A percentile compares a stretch with the other conserved stretches of the same genome.
Conservation (phyloP, 2,113 vertebrate species). For the Vombatus ursinus region DNA sequence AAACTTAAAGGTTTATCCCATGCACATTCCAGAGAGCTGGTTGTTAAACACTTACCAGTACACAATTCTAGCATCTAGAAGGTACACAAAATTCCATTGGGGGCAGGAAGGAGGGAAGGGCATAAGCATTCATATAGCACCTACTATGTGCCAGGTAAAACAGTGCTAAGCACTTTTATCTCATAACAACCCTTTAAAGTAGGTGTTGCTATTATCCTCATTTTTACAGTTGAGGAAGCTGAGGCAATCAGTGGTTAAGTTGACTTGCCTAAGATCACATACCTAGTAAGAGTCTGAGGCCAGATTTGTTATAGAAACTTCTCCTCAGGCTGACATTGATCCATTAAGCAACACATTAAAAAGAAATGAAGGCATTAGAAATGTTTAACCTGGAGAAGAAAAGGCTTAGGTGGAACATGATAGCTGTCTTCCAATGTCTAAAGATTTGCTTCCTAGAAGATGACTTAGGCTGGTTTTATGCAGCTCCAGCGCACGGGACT, state of each 20-base stretch:
- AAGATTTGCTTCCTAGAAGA: too few species aligned
- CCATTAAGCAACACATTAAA: too few species aligned
- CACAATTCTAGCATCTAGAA: background rate
- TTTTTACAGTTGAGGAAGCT: background rate
- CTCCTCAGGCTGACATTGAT: too few species aligned
- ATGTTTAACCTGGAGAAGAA: too few species aligned
- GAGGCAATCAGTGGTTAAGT: background rate
- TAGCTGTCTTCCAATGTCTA: too few species aligned
- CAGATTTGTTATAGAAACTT: too few species aligned
- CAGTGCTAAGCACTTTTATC: background rate
- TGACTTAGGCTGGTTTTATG: too few species aligned
- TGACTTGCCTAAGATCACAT: background rate
- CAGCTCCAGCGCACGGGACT: too few species aligned
- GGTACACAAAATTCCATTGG: background rate
- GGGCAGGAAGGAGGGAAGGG: background rate
- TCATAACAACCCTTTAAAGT: background rate
- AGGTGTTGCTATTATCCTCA: background rate
- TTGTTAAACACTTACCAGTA: background rate
- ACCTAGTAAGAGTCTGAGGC: too few species aligned
- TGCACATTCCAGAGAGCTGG: background rate
- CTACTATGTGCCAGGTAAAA: background rate
- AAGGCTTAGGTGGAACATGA: too few species aligned
- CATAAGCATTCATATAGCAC: background rate
- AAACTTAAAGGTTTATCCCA: background rate
- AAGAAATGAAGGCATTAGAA: too few species aligned